Percentiles rank a stretch among this genome's conserved stretches.
Conservation (phyloP, 1,140 invertebrate genomes). For the Drosophila erecta region DNA sequence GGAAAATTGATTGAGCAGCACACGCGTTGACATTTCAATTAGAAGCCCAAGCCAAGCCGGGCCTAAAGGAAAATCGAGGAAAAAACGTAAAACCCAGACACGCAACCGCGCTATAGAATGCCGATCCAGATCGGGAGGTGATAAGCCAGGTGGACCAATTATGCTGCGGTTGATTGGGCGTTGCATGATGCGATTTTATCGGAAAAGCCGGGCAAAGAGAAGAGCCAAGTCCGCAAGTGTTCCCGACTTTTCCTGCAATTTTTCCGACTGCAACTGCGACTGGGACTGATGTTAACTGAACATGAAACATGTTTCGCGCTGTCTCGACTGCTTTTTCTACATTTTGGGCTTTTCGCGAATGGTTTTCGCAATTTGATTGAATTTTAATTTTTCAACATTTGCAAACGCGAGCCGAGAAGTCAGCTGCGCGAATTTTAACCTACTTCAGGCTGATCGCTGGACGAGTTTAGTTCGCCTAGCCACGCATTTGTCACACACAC, state of each 20-base stretch:
- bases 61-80: slow-evolving; percentile 11
- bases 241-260: slow-evolving; percentile 25
- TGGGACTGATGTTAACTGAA: slow-evolving; percentile 52
- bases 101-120: slow-evolving; percentile 55
- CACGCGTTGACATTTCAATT: slow-evolving; percentile 64
- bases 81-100: slow-evolving; percentile 22
- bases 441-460: slow-evolving; percentile 61
- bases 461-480: slow-evolving; percentile 62
- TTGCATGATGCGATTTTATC: slow-evolving; percentile 42
- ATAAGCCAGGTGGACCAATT: slow-evolving; percentile 44
- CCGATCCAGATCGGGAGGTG: slow-evolving; percentile 35
- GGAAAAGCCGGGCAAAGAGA: slow-evolving; percentile 27
- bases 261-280: slow-evolving; percentile 3
- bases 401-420: slow-evolving; percentile 57
- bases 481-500: slow-evolving; percentile 66
- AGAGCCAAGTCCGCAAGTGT: slow-evolving; percentile 10
- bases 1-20: slow-evolving; percentile 62
- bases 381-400: slow-evolving; percentile 71
- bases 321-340: slow-evolving; percentile 36
- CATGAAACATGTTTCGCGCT: slow-evolving; percentile 54
- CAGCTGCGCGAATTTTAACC: slow-evolving; percentile 63
- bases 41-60: slow-evolving; percentile 48
- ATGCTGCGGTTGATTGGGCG: slow-evolving; percentile 18
- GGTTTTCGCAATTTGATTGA: slow-evolving; percentile 71
- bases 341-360: slow-evolving; percentile 41